A percentile compares a stretch with the other conserved stretches of the same genome.
These are phyloP conservation scores for Morus bassanus DNA, from an alignment of 2,797 vertebrate genomes.

Conservation along the genomic window DNA sequence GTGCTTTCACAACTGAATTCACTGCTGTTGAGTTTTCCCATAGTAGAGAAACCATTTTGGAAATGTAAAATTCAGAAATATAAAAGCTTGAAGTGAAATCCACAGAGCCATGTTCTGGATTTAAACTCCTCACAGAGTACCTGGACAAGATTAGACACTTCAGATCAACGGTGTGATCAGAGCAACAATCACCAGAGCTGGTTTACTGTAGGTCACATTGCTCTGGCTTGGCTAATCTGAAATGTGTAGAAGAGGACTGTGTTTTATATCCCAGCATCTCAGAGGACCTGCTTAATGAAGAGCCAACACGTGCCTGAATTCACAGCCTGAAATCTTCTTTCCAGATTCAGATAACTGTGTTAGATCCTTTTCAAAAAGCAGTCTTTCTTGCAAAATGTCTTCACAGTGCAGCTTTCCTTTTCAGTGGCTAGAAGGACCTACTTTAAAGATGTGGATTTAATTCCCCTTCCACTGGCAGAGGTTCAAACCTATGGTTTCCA, in stretches of 20 bases:
- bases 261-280: background rate
- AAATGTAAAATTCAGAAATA: background rate
- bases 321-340: background rate
- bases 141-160: background rate
- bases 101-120: background rate
- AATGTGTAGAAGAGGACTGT: background rate
- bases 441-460: background rate
- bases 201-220: background rate
- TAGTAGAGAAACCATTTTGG: background rate
- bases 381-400: background rate
- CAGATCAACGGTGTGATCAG: too few species aligned
- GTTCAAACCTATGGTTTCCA: background rate
- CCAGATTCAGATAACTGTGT: background rate
- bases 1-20: background rate
- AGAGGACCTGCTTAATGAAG: background rate
- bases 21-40: background rate
- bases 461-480: constrained; percentile 9
- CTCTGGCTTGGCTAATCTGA: background rate
- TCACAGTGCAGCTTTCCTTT: background rate
- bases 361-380: background rate
- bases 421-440: background rate
- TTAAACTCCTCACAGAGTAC: background rate
- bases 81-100: background rate
- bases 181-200: background rate
- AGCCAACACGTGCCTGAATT: background rate